Base-by-base conservation (phyloP, 2,113 vertebrate species). In the Sinocyclocheilus anshuiensis region DNA sequence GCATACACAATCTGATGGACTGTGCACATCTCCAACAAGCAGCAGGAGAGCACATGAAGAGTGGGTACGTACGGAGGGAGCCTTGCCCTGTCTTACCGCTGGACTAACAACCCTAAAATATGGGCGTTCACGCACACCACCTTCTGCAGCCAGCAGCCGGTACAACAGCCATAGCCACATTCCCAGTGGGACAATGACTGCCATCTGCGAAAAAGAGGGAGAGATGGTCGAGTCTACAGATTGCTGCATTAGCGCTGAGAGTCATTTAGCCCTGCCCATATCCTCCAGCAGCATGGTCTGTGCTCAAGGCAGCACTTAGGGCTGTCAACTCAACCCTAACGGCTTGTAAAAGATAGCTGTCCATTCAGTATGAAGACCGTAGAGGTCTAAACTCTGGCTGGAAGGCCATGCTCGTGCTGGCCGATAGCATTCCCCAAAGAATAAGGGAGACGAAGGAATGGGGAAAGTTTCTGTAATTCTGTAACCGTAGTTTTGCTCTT, bases 141-240 rank as follows among this genome's bases (percentile, higher is more conserved):
- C 97, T 0, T 97, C 95, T 0, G 97, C 97, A 0, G 94, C 96
- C 91, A 96, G 97, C 87, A 97, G 97, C 84, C 94, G 96, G 78
- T 97, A 97, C 79, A 95, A 94, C 0, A 82, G 96, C 83, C 96
- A 96, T 84, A 95, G 94, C 90, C 95, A 96, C 61, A 94, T 97
- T 89, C 94, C 94, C 80, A 96, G 96, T 83, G 94, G 96, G 86
- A 97, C 97, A 39, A 98, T 99, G 98, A 96, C 96, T 0, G 96
- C 96, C 90, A 99, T 99, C 90, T 96, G 94, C 0, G 98, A 99
- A 86, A 94, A 93, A 4, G 96, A 96, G 6, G 94, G 95, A 4
- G 97, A 99, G 48, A 89, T 89, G 22, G 65, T 88, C 0, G 96
- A 97, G 45, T 91, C 91, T 0, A 50, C 63, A 0, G 96, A 96